These are phyloP conservation scores for Xanthia icteritia DNA, from an alignment of 2,888 invertebrate species.

Conservation along the genomic window DNA sequence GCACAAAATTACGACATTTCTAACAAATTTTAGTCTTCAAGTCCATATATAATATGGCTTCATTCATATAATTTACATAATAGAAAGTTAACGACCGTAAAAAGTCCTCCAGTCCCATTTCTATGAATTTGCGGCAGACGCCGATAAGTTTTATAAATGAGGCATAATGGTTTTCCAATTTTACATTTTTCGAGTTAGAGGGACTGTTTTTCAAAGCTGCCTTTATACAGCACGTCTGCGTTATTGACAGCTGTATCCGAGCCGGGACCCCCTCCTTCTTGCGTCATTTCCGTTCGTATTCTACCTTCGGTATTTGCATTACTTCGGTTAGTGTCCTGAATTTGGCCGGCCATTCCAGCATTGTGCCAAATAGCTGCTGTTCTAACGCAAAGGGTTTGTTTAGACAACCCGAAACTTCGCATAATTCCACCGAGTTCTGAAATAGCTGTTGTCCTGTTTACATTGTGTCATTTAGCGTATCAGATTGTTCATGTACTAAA, in stretches of 20 bases:
- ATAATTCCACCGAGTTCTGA: constrained; percentile 35
- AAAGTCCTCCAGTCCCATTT: constrained; percentile 46
- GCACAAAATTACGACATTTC: constrained; percentile 19
- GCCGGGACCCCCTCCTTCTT: constrained; percentile 62
- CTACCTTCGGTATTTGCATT: constrained; percentile 59
- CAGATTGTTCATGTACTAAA: constrained; percentile 16
- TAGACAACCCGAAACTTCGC: constrained; percentile 45
- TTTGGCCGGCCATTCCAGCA: constrained; percentile 41
- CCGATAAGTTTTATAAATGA: constrained; percentile 58
- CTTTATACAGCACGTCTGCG: constrained; percentile 65
- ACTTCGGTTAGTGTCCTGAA: constrained; percentile 48
- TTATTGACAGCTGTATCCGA: constrained; percentile 74
- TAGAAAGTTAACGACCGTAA: constrained; percentile 57
- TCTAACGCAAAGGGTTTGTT: constrained; percentile 45
- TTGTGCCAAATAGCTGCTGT: constrained; percentile 55
- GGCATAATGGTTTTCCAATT: constrained; percentile 65
- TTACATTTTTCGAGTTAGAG: constrained; percentile 61
- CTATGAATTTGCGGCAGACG: constrained; percentile 47
- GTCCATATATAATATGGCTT: constrained; percentile 16
- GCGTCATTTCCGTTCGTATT: constrained; percentile 64
- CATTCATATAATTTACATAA: constrained; percentile 45
- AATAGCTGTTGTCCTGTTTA: constrained; percentile 50
- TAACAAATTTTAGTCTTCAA: constrained; percentile 6
- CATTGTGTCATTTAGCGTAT: constrained; percentile 22
- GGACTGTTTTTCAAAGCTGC: constrained; percentile 65